Evolutionary conservation across 2,797 vertebrate genomes (phyloP), one percentile per base, ranked within the genome.

Genomic region (Discoglossus pictus): DNA sequence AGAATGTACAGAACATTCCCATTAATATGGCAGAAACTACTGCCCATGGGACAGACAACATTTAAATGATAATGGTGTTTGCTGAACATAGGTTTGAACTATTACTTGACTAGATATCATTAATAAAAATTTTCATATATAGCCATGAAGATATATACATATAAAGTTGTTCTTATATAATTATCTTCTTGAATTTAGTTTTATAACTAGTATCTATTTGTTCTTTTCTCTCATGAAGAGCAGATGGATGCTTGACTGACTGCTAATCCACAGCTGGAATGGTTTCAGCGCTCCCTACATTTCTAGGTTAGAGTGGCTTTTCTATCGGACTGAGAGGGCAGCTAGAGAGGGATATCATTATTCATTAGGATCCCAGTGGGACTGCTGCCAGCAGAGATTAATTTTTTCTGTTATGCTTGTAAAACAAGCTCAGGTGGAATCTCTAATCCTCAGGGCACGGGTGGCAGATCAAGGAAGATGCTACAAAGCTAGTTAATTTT

Each of bases 401-500:
- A 89, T 92, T 90, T 91, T 92, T 91, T 91, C 88, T 88, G 87
- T 91, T 90, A 88, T 88, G 87, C 88, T 89, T 92, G 87, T 90
- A 92, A 89, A 90, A 90, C 90, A 90, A 90, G 88, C 88, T 91
- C 90, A 91, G 89, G 90, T 92, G 90, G 90, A 89, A 80, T 88
- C 85, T 87, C 82, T 92, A 90, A 92, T 92, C 88, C 89, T 89
- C 78, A 76, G 89, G 89, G 88, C 88, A 91, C 84, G 90, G 88
- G 87, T 90, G 89, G 86, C 89, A 91, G 90, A 91, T 91, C 90
- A 91, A 91, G 89, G 78, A 91, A 90, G 88, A 90, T 89, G 88
- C 88, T 91, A 89, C 89, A 91, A 90, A 89, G 87, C 88, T 90
- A 89, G 88, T 92, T 92, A 90, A 92, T 92, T 91, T 90, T 90